phyloP scores from a whole-genome alignment of 1,140 invertebrate species.

The Penaeus chinensis region DNA sequence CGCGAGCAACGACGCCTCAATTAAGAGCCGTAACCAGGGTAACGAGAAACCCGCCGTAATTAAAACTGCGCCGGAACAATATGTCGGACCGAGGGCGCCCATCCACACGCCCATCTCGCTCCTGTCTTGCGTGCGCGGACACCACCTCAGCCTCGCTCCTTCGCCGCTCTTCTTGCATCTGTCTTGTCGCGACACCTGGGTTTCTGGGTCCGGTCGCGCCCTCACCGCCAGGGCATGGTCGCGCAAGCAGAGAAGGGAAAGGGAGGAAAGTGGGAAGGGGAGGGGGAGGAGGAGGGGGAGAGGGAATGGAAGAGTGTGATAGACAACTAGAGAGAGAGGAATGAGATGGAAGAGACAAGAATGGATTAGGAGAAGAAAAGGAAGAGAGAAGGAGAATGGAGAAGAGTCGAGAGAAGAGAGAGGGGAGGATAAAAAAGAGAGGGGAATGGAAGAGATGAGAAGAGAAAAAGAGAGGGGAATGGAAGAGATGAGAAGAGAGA shows the following conservation, averaged over 20 bases:
- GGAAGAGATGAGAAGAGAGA: background rate
- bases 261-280: too few relatives aligned
- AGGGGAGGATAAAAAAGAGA: too few relatives aligned
- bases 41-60: slow-evolving; percentile 45
- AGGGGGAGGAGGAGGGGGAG: too few relatives aligned
- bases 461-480: background rate
- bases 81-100: slow-evolving; percentile 17
- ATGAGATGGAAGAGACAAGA: too few relatives aligned
- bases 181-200: background rate
- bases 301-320: too few relatives aligned
- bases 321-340: too few relatives aligned
- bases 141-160: background rate
- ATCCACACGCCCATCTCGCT: background rate
- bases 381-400: too few relatives aligned
- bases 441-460: background rate
- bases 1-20: slow-evolving; percentile 28
- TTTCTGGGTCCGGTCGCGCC: background rate
- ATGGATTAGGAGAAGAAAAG: too few relatives aligned
- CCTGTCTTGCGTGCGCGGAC: background rate
- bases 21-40: slow-evolving; percentile 48
- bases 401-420: too few relatives aligned
- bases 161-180: background rate
- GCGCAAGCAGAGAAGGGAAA: too few relatives aligned
- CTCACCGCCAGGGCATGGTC: too few relatives aligned
- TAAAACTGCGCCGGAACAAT: slow-evolving; percentile 44